Base-by-base conservation (phyloP, 1,140 invertebrate species). In the Sesamia nonagrioides region DNA sequence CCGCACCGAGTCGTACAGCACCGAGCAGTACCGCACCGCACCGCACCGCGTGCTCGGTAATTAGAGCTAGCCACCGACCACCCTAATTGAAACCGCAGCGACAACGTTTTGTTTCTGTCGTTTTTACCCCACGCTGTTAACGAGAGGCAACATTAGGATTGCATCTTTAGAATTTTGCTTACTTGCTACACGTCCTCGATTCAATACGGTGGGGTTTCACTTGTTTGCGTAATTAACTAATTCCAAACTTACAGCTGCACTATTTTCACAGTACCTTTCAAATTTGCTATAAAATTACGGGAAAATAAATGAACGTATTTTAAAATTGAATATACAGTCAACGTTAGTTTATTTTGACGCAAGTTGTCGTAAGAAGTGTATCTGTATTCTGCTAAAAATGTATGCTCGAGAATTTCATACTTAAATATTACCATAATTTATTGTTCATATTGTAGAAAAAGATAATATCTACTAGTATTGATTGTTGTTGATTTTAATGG, bases 1-100 rank as follows among this genome's bases (percentile, higher is more conserved):
- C 15, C 7, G 58, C 40, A 18, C 18, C 18, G 21, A 18, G 40
- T 17, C 9, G 42, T n/a, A 8, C 37, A 15, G 18, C 9, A 40
- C 17, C 56, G 42, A 1, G 7, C 48, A n/a, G 11, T 42, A 18
- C 42, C 66, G 66, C 42, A 50, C 42, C 66, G 42, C 40, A 68
- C 68, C 45, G 48, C 48, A 15, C 48, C 50, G 48, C 48, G 27
- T 79, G 48, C 78, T 58, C 79, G 45, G 79, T 81, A 81, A 81
- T 81, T 81, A 81, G 79, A 80, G 61, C 50, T 80, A 76, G 42
- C 73, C 78, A 74, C 84, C 73, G 77, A 80, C 81, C 80, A 77
- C 82, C 84, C 84, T 90, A 90, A 90, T 90, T 90, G 84, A 86
- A 86, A 86, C 86, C 83, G 82, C 85, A 84, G 74, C 76, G 77